These are phyloP conservation scores for Drosophila carrolli DNA, from an alignment of 1,140 invertebrate genomes.

Conservation along the genomic window DNA sequence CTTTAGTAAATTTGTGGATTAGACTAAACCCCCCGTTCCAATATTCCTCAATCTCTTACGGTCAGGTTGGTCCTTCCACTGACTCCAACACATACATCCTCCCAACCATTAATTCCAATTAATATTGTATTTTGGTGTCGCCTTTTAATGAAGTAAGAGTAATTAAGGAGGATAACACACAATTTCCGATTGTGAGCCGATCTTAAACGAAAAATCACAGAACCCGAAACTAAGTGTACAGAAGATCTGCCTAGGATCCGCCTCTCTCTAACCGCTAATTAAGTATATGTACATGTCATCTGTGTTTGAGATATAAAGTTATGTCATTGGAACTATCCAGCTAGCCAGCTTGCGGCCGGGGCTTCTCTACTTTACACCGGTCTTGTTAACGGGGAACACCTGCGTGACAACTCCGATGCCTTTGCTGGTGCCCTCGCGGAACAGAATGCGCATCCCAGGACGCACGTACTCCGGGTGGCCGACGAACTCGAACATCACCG, in stretches of 20 bases:
- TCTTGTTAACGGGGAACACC: conserved; percentile 87
- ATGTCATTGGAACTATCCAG: conserved; percentile 39
- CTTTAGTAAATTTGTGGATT: conserved; percentile 5
- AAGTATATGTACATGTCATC: conserved; percentile 48
- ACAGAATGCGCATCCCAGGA: conserved; percentile 93
- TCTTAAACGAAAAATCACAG: conserved; percentile 80
- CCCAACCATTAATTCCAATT: not conserved
- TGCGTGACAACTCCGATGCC: conserved; percentile 96
- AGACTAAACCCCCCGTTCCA: not conserved
- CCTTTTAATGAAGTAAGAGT: conserved; percentile 52
- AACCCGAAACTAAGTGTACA: conserved; percentile 71
- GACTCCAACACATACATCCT: conserved; percentile 1
- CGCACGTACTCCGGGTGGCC: conserved; percentile 96
- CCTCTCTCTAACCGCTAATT: conserved; percentile 41
- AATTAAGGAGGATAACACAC: conserved; percentile 40
- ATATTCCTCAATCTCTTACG: not conserved
- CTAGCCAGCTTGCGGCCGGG: not conserved
- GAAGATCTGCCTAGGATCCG: conserved; percentile 62
- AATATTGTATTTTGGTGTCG: not conserved
- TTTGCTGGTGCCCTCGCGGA: conserved; percentile 94
- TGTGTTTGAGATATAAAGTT: conserved; percentile 53
- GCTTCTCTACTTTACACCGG: conserved; percentile 46
- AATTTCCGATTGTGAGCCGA: conserved; percentile 41
- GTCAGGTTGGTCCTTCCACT: too few species aligned
- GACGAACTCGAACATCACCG: conserved; percentile 95